Base-by-base conservation (phyloP, 2,797 vertebrate genomes). In the Peromyscus attwateri region DNA sequence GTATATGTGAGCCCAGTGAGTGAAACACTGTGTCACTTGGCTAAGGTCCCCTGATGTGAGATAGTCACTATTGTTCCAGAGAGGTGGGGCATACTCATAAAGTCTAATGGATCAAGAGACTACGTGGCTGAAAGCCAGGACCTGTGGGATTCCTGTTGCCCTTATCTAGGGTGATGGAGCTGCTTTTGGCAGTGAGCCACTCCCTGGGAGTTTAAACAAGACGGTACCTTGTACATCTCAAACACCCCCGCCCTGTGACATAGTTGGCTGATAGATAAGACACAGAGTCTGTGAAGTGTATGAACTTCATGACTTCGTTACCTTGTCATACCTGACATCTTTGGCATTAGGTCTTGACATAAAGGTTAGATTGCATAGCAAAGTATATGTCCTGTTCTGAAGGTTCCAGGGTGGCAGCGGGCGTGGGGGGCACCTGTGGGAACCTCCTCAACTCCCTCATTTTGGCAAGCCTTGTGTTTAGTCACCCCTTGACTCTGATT, bases 151-250 rank as follows among this genome's bases (percentile, higher is more conserved):
- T 90, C 73, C 31, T 71, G 23, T 73, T 17, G 55, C 89, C 62
- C 46, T 92, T 94, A 92, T 90, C 87, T 85, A 3, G 12, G 52
- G 46, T n/a, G 19, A 91, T 75, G 29, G 89, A 64, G 82, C 71
- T 34, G 29, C 40, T 80, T 43, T 37, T 89, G 55, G 85, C 57
- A 80, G 17, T 93, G 92, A 95, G 75, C 96, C 94, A 92, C 52
- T 92, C 89, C 62, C 40, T 60, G 73, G 46, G 43, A 14, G 23
- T 87, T 95, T 92, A 70, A 79, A 77, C 73, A 52, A 91, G 43
- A 40, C 16, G 34, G 91, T 64, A 46, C 37, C 76, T 84, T 70
- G 43, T 46, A 43, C 37, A 2, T 84, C 71, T 83, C 64, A 75
- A n/a, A 66, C 57, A 40, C 82, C 84, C 57, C 25, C 17, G 21